These are phyloP conservation scores for Forbesichthys agassizii DNA, from an alignment of 2,113 vertebrate species.

Conservation along the genomic window DNA sequence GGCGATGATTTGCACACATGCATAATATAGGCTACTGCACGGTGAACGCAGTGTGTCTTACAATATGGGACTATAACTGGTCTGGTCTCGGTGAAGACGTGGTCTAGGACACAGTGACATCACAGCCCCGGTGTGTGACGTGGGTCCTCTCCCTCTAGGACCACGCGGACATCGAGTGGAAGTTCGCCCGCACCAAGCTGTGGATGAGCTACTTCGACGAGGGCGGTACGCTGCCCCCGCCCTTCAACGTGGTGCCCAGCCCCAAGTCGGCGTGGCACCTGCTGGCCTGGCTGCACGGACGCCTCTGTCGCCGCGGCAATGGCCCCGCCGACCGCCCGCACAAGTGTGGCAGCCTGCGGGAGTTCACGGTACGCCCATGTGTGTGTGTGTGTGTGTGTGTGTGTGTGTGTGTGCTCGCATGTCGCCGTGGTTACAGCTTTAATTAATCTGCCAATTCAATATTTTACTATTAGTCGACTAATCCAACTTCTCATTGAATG, in stretches of 20 bases:
- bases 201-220: constrained; percentile 99
- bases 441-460: no score
- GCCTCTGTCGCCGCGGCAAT: constrained; percentile 79
- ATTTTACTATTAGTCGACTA: no score
- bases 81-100: no score
- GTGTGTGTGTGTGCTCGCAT: background rate
- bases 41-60: no score
- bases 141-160: constrained; percentile 72
- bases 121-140: background rate
- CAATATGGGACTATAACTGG: no score
- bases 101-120: no score
- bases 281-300: constrained; percentile 88
- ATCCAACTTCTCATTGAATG: no score
- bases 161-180: constrained; percentile 97
- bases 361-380: constrained; percentile 81
- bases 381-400: constrained; percentile 63
- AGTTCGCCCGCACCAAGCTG: constrained; percentile 95
- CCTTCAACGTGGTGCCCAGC: constrained; percentile 93
- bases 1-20: no score
- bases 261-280: constrained; percentile 95
- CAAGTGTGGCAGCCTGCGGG: constrained; percentile 88
- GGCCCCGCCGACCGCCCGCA: constrained; percentile 76
- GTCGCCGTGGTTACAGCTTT: no score
- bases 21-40: no score
- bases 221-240: constrained; percentile 93